Evolutionary conservation across 1,140 invertebrate genomes (phyloP), one percentile per base, ranked within the genome.

Genomic region (Bombus superbus): DNA sequence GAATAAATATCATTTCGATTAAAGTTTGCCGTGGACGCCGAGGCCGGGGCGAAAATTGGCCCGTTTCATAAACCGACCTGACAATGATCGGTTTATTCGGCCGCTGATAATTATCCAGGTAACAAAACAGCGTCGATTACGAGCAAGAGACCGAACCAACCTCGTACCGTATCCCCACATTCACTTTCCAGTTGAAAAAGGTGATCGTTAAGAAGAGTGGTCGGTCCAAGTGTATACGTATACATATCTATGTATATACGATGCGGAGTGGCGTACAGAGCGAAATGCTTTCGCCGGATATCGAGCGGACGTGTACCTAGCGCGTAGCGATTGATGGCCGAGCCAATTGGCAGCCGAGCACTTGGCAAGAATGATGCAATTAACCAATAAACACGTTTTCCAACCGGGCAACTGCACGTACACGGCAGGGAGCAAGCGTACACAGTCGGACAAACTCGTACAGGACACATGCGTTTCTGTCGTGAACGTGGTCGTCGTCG

Each of bases 351-450:
- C 91, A 92, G 89, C 76, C 91, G 77, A 81, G 80, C 89, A 91
- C 92, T 93, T 91, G 91, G 89, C 92, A 93, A 92, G 92, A 93
- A 94, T 95, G 91, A 94, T 92, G 92, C 93, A 94, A 94, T 95
- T 93, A 94, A 93, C 92, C 92, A 92, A 94, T 93, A 93, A 93
- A 94, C 92, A 91, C 92, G 90, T 93, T 93, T 93, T 91, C 88
- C 88, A 89, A 92, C 87, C 84, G 90, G 86, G 86, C 91, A 83
- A 90, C 81, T 81, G 86, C 85, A 81, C 77, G 71, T 72, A 78
- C 57, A 59, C 62, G 81, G 69, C 69, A 66, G 47, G 76, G 77
- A 75, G 35, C 81, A 69, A 68, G 32, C 57, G 59, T 88, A 53
- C 64, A 62, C 40, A 72, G 28, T 9, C 32, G 69, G 11, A 72